Conservation (phyloP, 2,888 invertebrate genomes). For the Ophraella communa region DNA sequence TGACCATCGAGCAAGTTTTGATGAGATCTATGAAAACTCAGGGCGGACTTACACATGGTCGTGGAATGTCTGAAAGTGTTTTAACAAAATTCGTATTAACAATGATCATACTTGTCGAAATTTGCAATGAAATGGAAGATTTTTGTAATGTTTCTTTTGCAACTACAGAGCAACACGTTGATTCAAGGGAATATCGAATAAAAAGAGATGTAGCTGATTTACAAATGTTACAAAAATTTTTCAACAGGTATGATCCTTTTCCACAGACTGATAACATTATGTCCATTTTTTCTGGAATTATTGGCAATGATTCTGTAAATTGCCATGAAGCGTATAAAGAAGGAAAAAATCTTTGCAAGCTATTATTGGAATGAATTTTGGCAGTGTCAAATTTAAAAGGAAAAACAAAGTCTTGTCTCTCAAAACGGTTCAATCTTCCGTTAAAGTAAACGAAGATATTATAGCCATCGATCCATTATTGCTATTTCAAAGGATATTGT, state of each 20-base stretch:
- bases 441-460: neutral
- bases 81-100: too few relatives aligned
- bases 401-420: neutral
- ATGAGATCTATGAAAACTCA: too few relatives aligned
- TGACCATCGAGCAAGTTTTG: neutral
- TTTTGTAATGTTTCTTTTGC: neutral
- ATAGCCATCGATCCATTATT: conserved; percentile 4
- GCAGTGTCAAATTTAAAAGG: neutral
- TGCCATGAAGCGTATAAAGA: neutral
- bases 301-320: neutral
- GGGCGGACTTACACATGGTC: too few relatives aligned
- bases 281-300: neutral
- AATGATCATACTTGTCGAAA: neutral
- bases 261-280: neutral
- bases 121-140: neutral
- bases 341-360: neutral
- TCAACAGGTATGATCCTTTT: conserved; percentile 10
- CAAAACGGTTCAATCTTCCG: neutral
- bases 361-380: neutral
- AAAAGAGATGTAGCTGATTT: neutral
- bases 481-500: conserved; percentile 30
- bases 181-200: neutral
- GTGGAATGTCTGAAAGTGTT: too few relatives aligned
- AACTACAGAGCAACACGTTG: neutral
- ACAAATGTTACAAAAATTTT: neutral